Base-by-base conservation (phyloP, 2,888 invertebrate genomes). In the Ophion slaviceki region DNA sequence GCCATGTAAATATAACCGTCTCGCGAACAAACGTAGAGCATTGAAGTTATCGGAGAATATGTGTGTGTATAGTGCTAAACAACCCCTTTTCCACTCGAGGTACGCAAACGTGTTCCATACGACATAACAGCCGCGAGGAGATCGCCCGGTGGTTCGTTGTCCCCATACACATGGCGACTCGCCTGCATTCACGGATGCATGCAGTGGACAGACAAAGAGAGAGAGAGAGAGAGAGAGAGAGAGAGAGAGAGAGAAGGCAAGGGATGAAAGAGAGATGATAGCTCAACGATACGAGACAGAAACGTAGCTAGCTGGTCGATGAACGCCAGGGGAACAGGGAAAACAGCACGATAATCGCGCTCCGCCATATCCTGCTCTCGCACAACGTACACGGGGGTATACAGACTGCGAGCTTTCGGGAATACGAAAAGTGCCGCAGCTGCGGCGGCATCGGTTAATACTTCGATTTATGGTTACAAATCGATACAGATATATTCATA, bases 291-390 rank as follows among this genome's bases (percentile, higher is more conserved):
- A 64, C 28, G 71, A 28, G 66, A n/a, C 24, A 20, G 66, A 17
- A 40, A 66, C 45, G 53, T 17, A 61, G 53, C 24, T 11, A 17
- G 57, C 14, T 66, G 59, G 32, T 59, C 67, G 57, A 66, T 72
- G 36, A 64, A 45, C 64, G 75, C 40, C 76, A 71, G 61, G 64
- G 11, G 64, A 47, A 71, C 59, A 80, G 66, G 76, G 76, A 75
- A 80, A 84, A 80, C 80, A 76, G 57, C 32, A 71, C 76, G 84
- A 80, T 66, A 84, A 84, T 76, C 76, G 32, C 71, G 40, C 59
- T 66, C 36, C 70, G 45, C 57, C 75, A 66, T 80, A 84, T 84
- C 71, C 59, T 45, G 75, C 75, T 28, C 45, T 71, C 80, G 59
- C 77, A 72, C 76, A 64, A 20, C 32, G 47, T 76, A 59, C 47